A percentile compares a stretch with the other conserved stretches of the same genome.
Conservation (phyloP, 2,797 vertebrate species). For the Adelosebastes latens region DNA sequence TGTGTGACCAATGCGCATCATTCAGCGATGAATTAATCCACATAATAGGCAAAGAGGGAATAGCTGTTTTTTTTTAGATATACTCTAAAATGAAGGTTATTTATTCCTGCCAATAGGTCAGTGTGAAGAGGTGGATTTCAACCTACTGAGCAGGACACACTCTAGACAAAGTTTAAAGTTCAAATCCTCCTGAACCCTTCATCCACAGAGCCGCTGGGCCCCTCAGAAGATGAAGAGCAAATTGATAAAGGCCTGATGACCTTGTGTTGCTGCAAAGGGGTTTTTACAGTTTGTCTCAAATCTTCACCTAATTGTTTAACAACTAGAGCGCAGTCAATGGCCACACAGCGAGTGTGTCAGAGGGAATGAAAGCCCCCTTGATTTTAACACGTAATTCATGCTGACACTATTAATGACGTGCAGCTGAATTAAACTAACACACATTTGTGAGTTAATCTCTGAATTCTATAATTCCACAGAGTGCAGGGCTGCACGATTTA, state of each 20-base stretch:
- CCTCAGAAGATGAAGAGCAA: slow-evolving; percentile 10
- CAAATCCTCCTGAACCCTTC: slow-evolving; percentile 47
- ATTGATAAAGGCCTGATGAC: slow-evolving; percentile 31
- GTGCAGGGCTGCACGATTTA: too few relatives aligned
- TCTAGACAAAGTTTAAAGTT: slow-evolving; percentile 58
- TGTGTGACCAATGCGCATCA: neutral
- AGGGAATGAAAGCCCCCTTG: neutral
- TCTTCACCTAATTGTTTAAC: neutral
- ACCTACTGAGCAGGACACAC: neutral
- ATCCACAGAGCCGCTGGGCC: slow-evolving; percentile 9
- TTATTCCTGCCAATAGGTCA: neutral
- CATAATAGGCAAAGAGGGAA: neutral
- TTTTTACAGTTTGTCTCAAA: neutral
- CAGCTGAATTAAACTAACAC: neutral
- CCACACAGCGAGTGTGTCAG: neutral
- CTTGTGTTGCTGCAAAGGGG: slow-evolving; percentile 23
- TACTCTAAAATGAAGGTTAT: neutral
- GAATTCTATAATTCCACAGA: neutral
- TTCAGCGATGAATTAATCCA: neutral
- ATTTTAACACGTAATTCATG: neutral
- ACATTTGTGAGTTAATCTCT: neutral
- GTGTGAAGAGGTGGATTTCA: neutral
- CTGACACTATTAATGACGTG: neutral
- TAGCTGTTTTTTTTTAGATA: neutral
- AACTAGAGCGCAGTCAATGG: neutral